Evolutionary conservation across 2,888 invertebrate species (phyloP).

Genomic region (Blastobasis lacticolella): DNA sequence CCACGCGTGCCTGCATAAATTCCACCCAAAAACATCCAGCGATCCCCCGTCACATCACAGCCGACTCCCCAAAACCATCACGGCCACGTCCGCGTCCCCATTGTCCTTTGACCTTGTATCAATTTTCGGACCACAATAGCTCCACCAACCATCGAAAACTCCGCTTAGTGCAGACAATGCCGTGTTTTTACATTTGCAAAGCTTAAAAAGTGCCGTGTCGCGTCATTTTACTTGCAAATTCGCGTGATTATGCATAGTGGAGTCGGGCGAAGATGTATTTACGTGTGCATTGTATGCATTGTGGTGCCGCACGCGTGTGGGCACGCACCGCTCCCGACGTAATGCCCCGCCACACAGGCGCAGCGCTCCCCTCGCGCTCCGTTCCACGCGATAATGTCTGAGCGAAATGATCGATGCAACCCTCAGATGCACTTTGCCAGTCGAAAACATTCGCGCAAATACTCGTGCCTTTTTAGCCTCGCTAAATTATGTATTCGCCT

Average conservation of each 20-base stretch:
- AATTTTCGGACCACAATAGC: constrained; percentile 36
- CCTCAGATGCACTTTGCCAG: constrained; percentile 33
- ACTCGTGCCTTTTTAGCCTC: constrained; percentile 8
- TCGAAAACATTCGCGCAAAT: constrained; percentile 25
- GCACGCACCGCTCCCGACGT: constrained; percentile 39
- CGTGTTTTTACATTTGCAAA: constrained; percentile 53
- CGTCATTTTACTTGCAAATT: constrained; percentile 68
- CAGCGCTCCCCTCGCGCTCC: constrained; percentile 26
- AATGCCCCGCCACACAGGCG: constrained; percentile 18
- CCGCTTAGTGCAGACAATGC: constrained; percentile 42
- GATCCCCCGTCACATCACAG: constrained; percentile 29
- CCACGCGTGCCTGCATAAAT: constrained; percentile 66
- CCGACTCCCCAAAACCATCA: constrained; percentile 1
- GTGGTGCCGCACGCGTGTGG: constrained; percentile 46
- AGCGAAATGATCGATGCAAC: constrained; percentile 44
- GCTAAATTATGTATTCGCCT: constrained; percentile 11
- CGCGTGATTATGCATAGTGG: constrained; percentile 60
- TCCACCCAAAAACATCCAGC: constrained; percentile 38
- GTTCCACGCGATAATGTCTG: constrained; percentile 36
- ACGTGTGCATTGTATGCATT: constrained; percentile 61
- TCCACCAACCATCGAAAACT: constrained; percentile 28
- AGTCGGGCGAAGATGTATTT: constrained; percentile 57
- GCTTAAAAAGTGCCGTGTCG: constrained; percentile 58
- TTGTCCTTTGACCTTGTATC: constrained; percentile 44
- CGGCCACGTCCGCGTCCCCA: constrained; percentile 23